These are phyloP conservation scores for Trichogramma dendrolimi DNA, from an alignment of 2,888 invertebrate species.

Conservation along the genomic window DNA sequence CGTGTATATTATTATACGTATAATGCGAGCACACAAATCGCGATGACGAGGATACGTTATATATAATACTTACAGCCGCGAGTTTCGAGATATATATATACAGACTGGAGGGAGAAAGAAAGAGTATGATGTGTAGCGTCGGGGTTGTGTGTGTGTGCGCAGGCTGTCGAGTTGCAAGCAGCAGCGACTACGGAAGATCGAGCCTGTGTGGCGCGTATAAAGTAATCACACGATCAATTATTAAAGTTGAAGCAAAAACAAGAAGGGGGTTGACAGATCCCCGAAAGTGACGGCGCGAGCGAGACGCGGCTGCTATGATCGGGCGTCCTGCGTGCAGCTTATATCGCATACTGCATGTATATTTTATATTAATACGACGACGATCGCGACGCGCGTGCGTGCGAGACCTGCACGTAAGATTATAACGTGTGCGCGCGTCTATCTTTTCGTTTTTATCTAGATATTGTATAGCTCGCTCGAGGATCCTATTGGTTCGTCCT, in stretches of 20 bases:
- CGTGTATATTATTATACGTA: too few relatives aligned
- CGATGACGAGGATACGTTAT: constrained; percentile 32
- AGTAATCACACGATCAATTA: constrained; percentile 53
- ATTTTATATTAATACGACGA: too few relatives aligned
- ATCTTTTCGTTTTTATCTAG: too few relatives aligned
- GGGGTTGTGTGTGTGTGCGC: too few relatives aligned
- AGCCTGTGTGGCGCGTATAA: constrained; percentile 45
- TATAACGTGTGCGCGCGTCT: constrained; percentile 23
- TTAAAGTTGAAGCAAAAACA: constrained; percentile 49
- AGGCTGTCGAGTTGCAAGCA: not conserved
- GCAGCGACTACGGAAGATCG: constrained; percentile 16
- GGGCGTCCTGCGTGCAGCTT: too few relatives aligned
- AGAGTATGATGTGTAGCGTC: constrained; percentile 14
- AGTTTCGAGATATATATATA: not conserved
- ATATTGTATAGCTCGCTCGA: not conserved
- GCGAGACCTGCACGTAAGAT: constrained; percentile 2
- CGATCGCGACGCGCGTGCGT: not conserved
- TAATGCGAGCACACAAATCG: not conserved
- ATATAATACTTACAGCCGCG: constrained; percentile 41
- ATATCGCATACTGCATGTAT: too few relatives aligned
- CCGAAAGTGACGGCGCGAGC: constrained; percentile 17
- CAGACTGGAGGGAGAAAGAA: constrained; percentile 13
- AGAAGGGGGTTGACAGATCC: constrained; percentile 51
- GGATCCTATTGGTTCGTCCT: constrained; percentile 26
- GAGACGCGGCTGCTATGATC: constrained; percentile 13